Conservation (phyloP, 2,888 invertebrate species). For the Thymelicus sylvestris region DNA sequence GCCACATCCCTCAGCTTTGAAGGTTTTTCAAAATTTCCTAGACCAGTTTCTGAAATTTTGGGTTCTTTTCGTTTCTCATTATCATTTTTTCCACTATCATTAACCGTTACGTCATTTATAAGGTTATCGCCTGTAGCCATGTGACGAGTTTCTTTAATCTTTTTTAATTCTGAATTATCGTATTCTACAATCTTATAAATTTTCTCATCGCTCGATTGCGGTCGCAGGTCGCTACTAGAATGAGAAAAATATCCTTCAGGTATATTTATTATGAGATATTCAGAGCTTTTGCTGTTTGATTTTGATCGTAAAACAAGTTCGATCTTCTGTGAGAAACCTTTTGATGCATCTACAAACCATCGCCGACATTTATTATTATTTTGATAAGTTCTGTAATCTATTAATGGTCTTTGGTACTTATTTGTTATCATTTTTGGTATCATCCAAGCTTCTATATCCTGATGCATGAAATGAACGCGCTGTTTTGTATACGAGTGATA, state of each 20-base stretch:
- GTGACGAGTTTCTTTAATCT: conserved; percentile 38
- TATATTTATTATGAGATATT: conserved; percentile 67
- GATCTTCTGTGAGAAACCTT: conserved; percentile 63
- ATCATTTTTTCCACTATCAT: conserved; percentile 54
- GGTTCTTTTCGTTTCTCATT: conserved; percentile 44
- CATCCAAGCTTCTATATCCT: conserved; percentile 73
- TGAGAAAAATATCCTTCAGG: conserved; percentile 67
- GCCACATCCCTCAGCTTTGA: conserved; percentile 55
- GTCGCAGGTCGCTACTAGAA: conserved; percentile 50
- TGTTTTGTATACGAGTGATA: conserved; percentile 52
- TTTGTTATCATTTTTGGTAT: conserved; percentile 59
- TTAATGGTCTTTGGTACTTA: conserved; percentile 43
- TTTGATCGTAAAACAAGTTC: conserved; percentile 64
- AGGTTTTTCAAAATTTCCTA: conserved; percentile 44
- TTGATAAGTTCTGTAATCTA: conserved; percentile 24
- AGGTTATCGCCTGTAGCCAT: conserved; percentile 50
- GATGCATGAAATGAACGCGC: conserved; percentile 59
- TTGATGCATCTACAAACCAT: conserved; percentile 65
- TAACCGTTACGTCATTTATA: conserved; percentile 49
- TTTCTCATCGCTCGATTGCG: conserved; percentile 65
- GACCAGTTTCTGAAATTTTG: conserved; percentile 52
- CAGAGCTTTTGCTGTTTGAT: conserved; percentile 51
- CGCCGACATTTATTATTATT: conserved; percentile 48
- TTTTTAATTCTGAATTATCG: conserved; percentile 53
- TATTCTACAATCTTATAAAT: conserved; percentile 74